These are phyloP conservation scores for Euleptes europaea DNA, from an alignment of 2,113 vertebrate genomes.

Conservation along the genomic window DNA sequence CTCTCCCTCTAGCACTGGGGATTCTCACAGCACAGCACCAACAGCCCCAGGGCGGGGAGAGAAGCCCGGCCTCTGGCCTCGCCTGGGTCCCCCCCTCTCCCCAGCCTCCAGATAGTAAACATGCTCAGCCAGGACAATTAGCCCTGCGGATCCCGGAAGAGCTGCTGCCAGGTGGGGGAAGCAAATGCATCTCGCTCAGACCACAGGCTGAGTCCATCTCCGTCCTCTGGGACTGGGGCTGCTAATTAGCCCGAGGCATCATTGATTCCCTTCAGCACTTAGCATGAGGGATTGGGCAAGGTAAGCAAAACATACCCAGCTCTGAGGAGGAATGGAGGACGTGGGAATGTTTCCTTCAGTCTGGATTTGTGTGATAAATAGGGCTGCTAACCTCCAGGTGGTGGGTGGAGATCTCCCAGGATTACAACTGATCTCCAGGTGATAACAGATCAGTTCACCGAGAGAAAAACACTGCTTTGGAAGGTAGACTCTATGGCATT, in stretches of 20 bases:
- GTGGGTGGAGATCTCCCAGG: too few relatives aligned
- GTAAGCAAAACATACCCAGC: too few relatives aligned
- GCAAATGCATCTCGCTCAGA: conserved; percentile 3
- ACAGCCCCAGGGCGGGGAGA: neutral
- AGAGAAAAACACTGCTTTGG: too few relatives aligned
- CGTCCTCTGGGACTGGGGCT: conserved; percentile 11
- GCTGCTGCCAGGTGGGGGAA: neutral
- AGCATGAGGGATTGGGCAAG: neutral
- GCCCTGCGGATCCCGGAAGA: conserved; percentile 45
- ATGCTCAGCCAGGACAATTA: conserved; percentile 39
- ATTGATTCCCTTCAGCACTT: conserved; percentile 33
- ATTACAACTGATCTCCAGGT: too few relatives aligned
- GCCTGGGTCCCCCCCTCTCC: conserved; percentile 21
- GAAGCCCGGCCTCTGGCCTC: neutral
- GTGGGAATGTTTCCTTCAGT: neutral
- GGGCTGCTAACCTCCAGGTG: too few relatives aligned
- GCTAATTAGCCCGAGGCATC: conserved; percentile 43
- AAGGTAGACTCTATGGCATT: too few relatives aligned
- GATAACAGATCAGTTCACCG: too few relatives aligned
- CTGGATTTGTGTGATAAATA: neutral
- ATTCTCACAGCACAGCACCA: neutral
- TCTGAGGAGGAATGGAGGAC: neutral
- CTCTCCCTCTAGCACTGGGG: neutral
- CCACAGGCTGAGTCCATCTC: neutral
- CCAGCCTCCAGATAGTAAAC: neutral